Evolutionary conservation across 2,888 invertebrate species (phyloP), one percentile per base, ranked within the genome.

Genomic region (Temnothorax rugatulus): DNA sequence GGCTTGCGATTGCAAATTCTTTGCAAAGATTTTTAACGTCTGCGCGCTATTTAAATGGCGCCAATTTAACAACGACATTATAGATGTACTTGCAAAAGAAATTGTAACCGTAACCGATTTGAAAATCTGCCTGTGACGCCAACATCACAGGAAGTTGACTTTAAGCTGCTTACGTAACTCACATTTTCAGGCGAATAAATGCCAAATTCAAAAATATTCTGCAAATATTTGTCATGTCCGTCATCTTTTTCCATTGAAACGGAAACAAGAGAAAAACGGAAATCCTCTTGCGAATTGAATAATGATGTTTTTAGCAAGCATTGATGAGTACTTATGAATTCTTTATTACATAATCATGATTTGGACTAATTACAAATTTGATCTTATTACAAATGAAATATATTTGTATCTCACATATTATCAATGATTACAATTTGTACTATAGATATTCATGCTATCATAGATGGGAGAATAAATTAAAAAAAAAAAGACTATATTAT

Each of bases 61-160:
- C 2, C 63, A 63, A 63, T 38, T 38, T n/a, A 63, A n/a, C 2
- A 63, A 38, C 38, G 38, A 38, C 38, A 38, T n/a, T 11, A 11
- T 13, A 4, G 61, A n/a, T 34, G 18, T 63, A 63, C 18, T 34
- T 11, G 61, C 1, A n/a, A 11, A n/a, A 38, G 64, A 41, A 41
- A 41, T 64, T 21, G 21, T 21, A 21, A 41, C 11, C 41, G 29
- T 18, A 61, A 83, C 34, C 5, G 61, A 57, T 29, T 59, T 44
- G 29, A 25, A 57, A 57, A n/a, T 73, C 73, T 73, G 13, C 25
- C 38, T 0, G 21, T 38, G 25, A 25, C 54, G 21, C 18, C 25
- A 15, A 71, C 15, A 71, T 13, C 15, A n/a, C n/a, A n/a, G 52
- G 71, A 52, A 73, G 68, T 34, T 38, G 38, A 38, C 21, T 73